Conservation (phyloP, 2,113 vertebrate species). For the Puma concolor region DNA sequence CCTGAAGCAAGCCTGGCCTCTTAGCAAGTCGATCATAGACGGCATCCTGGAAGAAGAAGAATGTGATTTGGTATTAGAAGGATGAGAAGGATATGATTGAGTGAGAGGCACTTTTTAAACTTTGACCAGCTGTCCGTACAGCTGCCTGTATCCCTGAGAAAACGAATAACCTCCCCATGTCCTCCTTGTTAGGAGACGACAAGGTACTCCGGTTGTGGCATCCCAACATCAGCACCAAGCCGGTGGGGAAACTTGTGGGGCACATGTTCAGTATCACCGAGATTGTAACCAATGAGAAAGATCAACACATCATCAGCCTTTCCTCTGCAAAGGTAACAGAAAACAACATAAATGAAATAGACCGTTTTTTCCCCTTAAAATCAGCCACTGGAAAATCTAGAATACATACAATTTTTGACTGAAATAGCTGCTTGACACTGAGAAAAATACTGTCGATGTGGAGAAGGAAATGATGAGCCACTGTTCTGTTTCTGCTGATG, state of each 20-base stretch:
- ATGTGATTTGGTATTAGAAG: neutral
- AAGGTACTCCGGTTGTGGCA: constrained; percentile 87
- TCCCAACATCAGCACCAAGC: constrained; percentile 83
- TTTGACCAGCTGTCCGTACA: neutral
- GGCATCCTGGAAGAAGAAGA: neutral
- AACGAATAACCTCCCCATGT: neutral
- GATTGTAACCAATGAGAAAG: constrained; percentile 86
- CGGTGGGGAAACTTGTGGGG: constrained; percentile 83
- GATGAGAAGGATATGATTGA: neutral
- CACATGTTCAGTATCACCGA: constrained; percentile 84
- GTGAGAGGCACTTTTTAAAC: neutral
- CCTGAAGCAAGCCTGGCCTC: neutral
- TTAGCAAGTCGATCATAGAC: neutral
- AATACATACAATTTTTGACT: neutral
- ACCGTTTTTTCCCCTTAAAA: neutral
- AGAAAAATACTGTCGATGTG: neutral
- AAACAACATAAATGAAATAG: neutral
- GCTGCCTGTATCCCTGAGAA: neutral
- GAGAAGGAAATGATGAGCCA: neutral
- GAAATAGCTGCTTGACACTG: neutral
- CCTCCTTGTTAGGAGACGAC: constrained; percentile 80
- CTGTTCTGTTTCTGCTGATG: neutral
- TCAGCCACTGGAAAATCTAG: neutral
- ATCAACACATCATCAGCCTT: constrained; percentile 87
- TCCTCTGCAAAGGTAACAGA: constrained; percentile 85